phyloP scores from a whole-genome alignment of 2,797 vertebrate species.

The Gadopsis bispinosus region DNA sequence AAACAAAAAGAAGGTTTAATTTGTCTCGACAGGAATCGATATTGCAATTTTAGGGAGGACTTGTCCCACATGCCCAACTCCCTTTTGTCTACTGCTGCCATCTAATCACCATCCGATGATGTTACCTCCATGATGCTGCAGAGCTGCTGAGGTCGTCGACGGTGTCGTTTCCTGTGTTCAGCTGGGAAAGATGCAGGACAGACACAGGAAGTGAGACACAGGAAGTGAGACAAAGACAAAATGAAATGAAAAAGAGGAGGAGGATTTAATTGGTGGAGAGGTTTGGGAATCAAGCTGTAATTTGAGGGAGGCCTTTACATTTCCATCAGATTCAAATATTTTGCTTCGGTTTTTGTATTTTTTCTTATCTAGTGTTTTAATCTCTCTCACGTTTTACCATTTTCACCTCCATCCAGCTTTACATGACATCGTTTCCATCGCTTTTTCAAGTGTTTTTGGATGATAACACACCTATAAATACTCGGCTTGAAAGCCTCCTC shows the following conservation, averaged over 20 bases:
- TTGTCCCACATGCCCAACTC: too few species aligned
- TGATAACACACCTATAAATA: conserved; percentile 15
- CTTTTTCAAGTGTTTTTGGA: background rate
- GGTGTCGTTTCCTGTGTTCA: background rate
- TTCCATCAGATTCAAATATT: background rate
- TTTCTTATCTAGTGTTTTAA: background rate
- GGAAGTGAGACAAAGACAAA: background rate
- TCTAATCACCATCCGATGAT: too few species aligned
- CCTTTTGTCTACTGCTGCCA: too few species aligned
- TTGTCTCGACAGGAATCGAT: too few species aligned
- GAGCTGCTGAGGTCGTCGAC: background rate
- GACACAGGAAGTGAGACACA: background rate
- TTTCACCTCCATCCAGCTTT: background rate
- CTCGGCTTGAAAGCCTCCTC: conserved; percentile 5
- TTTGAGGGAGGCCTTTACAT: background rate
- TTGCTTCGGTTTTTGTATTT: background rate
- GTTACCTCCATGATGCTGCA: too few species aligned
- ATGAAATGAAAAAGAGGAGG: background rate
- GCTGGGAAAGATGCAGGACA: background rate
- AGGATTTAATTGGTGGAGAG: background rate
- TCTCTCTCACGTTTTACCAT: too few species aligned
- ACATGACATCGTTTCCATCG: background rate
- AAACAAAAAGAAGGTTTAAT: too few species aligned
- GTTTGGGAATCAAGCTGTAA: background rate
- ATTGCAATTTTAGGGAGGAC: too few species aligned